Evolutionary conservation across 37 sponge, comb jelly and placozoan genomes (phyloP), one percentile per base, ranked within the genome.

Genomic region (Cliona cf. orientalis): DNA sequence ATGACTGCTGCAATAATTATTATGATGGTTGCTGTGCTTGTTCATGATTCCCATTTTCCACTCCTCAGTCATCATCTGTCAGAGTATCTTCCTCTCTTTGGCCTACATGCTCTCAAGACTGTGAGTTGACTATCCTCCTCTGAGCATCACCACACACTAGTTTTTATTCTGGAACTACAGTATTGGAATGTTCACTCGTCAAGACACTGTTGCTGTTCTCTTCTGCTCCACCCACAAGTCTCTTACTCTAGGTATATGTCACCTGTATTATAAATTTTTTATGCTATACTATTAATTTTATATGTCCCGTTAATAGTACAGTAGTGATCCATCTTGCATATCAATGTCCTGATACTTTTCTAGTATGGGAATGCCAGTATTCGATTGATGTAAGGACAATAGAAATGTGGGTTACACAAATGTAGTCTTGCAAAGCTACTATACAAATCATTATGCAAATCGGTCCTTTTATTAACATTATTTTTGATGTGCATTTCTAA

Each of bases 211-310:
- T 42, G 89, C 95, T 32, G 75, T 91, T 40, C 73, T 98, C 53
- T 98, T 96, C 78, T 98, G 99, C 90, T 92, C 97, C 28, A 98
- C 99, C n/a, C 99, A 98, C 91, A 98, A 98, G 79, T 91, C 93
- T 46, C 95, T 98, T 29, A 98, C 99, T 57, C 88, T 98, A 56
- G 99, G 96, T 95, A 67, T 73, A 33, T 14, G 22, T 55, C 9
- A 25, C 26, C 6, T 14, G 64, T 28, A 46, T 75, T 39, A 14
- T 2, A 57, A 26, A 57, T 35, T 7, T 57, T 46, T 14, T 61
- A 67, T 38, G 38, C 41, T 37, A 36, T 35, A 7, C 12, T 3
- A 37, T 36, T 67, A 61, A 6, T 5, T 22, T n/a, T 25, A 6
- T 61, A n/a, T n/a, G n/a, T n/a, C n/a, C n/a, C n/a, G n/a, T n/a